These are phyloP conservation scores for Neodontobutis hainanensis DNA, from an alignment of 2,113 vertebrate genomes.

Conservation along the genomic window DNA sequence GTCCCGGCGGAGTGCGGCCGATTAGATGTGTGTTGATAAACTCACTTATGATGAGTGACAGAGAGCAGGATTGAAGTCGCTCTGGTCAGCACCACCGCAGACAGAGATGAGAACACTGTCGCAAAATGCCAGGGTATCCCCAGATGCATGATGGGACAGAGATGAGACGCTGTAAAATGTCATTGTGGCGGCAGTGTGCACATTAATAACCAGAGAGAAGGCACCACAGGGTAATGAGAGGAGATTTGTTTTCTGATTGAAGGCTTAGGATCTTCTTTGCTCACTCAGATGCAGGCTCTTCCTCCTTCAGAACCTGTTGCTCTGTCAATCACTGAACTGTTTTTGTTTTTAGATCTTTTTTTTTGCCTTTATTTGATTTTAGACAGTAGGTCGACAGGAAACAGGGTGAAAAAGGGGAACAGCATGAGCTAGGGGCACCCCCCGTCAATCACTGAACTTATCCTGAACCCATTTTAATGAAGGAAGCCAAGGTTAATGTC, in stretches of 20 bases:
- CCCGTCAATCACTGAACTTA: no score
- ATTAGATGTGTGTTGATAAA: conserved; percentile 89
- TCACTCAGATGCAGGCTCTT: conserved; percentile 81
- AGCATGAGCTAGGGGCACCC: no score
- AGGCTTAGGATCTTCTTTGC: conserved; percentile 78
- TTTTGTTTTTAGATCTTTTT: no score
- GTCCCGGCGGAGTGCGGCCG: conserved; percentile 81
- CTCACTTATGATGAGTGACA: conserved; percentile 91
- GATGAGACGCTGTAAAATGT: conserved; percentile 83
- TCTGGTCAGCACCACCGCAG: conserved; percentile 79
- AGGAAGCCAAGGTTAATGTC: no score
- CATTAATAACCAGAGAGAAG: conserved; percentile 86
- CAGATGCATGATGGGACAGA: conserved; percentile 81
- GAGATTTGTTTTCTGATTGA: conserved; percentile 83
- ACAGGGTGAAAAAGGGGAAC: no score
- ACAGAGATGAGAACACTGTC: conserved; percentile 84
- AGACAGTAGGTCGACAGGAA: background rate
- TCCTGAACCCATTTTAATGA: no score
- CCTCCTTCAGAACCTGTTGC: conserved; percentile 66
- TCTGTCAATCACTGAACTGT: background rate
- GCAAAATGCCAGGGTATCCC: conserved; percentile 88
- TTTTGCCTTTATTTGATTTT: no score
- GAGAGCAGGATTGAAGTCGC: conserved; percentile 85
- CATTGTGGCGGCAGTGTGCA: conserved; percentile 74
- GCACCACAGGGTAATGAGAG: conserved; percentile 79